phyloP scores from a whole-genome alignment of 2,797 vertebrate genomes.

The Scarus forsteni region DNA sequence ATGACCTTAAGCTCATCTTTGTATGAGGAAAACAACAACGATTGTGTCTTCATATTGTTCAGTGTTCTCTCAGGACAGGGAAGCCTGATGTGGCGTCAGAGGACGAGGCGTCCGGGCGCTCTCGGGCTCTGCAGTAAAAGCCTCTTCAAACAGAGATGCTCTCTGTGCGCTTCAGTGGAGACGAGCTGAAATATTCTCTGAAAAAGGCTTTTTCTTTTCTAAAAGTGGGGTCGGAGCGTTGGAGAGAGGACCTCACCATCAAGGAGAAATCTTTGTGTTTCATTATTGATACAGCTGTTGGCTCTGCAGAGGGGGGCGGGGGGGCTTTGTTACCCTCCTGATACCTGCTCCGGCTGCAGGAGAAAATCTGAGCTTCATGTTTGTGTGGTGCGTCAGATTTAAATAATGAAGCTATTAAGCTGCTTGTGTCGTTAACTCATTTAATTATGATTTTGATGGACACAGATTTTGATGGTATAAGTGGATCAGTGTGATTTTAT shows the following conservation, averaged over 20 bases:
- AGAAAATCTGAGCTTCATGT: not conserved
- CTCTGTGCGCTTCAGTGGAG: slow-evolving; percentile 66
- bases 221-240: slow-evolving; percentile 63
- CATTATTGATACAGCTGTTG: slow-evolving; percentile 70
- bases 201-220: slow-evolving; percentile 63
- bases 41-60: slow-evolving; percentile 1
- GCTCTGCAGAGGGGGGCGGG: not conserved
- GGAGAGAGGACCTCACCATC: slow-evolving; percentile 48
- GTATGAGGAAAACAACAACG: too few relatives aligned
- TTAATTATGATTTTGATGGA: not conserved
- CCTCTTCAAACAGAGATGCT: slow-evolving; percentile 59
- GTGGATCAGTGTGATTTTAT: not conserved
- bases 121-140: slow-evolving; percentile 64
- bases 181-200: slow-evolving; percentile 43
- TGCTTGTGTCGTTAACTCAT: too few relatives aligned
- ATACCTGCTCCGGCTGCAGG: not conserved
- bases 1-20: too few relatives aligned
- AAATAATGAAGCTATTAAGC: too few relatives aligned
- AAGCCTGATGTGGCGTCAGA: not conserved
- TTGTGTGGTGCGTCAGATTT: not conserved
- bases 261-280: slow-evolving; percentile 67
- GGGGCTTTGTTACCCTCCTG: slow-evolving; percentile 6
- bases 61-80: not conserved
- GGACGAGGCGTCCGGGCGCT: slow-evolving; percentile 18
- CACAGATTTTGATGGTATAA: not conserved